Percentiles rank a stretch among this genome's conserved stretches.
Conservation (phyloP, 2,113 vertebrate species). For the Toxotes chatareus region DNA sequence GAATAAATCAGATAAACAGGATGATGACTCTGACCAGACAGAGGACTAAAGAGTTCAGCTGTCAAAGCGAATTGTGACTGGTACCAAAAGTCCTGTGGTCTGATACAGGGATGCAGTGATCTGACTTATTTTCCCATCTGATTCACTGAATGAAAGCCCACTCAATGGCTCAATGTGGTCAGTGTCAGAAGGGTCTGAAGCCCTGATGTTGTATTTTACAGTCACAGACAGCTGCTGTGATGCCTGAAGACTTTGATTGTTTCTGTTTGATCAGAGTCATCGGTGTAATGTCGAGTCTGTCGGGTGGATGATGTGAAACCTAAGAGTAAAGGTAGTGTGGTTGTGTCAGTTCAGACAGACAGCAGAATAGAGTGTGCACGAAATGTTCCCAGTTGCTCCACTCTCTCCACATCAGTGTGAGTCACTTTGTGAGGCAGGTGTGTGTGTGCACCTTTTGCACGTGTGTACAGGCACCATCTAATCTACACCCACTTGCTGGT, state of each 20-base stretch:
- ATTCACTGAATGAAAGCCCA: not conserved
- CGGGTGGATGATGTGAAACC: not conserved
- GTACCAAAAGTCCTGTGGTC: not conserved
- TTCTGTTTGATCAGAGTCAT: too few relatives aligned
- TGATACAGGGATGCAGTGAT: not conserved
- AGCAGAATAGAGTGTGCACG: not conserved
- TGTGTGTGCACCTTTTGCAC: not conserved
- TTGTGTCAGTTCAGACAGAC: not conserved
- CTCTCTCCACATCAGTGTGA: conserved; percentile 30
- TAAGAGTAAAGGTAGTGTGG: not conserved
- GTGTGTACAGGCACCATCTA: not conserved
- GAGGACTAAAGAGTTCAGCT: not conserved
- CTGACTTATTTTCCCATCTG: not conserved
- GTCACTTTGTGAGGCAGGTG: conserved; percentile 32
- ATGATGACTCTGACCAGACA: not conserved
- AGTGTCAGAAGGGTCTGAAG: too few relatives aligned
- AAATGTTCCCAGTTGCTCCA: not conserved
- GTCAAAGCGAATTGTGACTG: not conserved
- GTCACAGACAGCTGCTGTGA: not conserved
- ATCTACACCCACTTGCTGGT: conserved; percentile 7
- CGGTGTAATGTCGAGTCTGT: too few relatives aligned
- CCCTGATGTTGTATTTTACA: too few relatives aligned
- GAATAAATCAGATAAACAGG: too few relatives aligned
- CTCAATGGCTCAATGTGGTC: too few relatives aligned
- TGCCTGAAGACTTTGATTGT: not conserved